Base-by-base conservation (phyloP, 2,797 vertebrate genomes). In the Nyctalus aviator region DNA sequence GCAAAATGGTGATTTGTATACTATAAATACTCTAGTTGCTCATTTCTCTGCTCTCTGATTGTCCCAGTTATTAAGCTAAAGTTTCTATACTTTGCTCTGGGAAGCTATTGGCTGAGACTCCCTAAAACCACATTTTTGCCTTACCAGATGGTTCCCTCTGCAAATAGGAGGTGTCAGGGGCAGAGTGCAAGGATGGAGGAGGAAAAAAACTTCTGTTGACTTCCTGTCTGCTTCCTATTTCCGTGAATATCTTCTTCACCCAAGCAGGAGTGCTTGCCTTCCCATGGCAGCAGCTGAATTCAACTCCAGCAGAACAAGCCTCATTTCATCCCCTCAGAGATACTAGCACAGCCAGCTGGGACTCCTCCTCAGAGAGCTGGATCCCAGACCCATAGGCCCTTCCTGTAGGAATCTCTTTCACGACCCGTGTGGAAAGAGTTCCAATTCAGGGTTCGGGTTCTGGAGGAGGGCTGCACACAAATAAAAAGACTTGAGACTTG, bases 1-100 rank as follows among this genome's bases (percentile, higher is more conserved):
- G 98, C 99, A 99, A 99, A 99, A 99, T 99, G 98, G 98, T 98
- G 98, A 98, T 98, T 99, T 99, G 99, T 98, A 98, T 99, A 98
- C 98, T 99, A 98, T 98, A 98, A 98, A 98, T 98, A 98, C 98
- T 98, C 98, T 99, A 98, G 98, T 99, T 98, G 98, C 98, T 99
- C 99, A 98, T 98, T 99, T 98, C 98, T 99, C 98, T 98, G 98
- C 98, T 98, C 97, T 98, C 98, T 98, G 98, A 98, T 98, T 62
- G 46, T 55, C 77, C 9, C 35, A 81, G 27, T 35, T 53, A 78
- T 41, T 75, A 66, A 59, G 37, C 35, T 68, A 87, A 81, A 37
- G n/a, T 69, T 64, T 84, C 62, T 83, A 1, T 12, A 9, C 44
- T 92, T 53, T 50, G 21, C 13, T 78, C 35, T 82, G 55, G 21